Evolutionary conservation across 2,113 vertebrate species (phyloP).

Genomic region (Orycteropus afer): DNA sequence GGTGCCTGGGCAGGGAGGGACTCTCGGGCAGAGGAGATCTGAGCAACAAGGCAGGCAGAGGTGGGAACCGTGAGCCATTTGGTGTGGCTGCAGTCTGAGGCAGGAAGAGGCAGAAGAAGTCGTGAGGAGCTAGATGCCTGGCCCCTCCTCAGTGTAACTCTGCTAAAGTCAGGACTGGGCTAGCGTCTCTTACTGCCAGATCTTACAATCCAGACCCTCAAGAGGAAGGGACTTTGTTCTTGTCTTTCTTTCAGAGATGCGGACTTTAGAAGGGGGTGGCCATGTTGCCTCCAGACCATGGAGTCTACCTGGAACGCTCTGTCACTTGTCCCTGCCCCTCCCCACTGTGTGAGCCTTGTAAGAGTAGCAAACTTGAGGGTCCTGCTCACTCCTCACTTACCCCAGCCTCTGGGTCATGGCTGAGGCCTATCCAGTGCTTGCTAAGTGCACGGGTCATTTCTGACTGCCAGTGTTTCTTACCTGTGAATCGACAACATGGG

Average conservation of each 20-base stretch:
- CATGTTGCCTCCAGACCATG: background rate
- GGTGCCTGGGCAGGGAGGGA: background rate
- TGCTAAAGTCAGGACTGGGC: background rate
- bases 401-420: background rate
- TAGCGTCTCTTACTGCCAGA: background rate
- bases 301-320: no score
- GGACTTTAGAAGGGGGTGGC: background rate
- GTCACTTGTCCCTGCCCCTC: no score
- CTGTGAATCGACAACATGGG: background rate
- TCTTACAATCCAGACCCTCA: background rate
- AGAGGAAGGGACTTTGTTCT: background rate
- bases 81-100: background rate
- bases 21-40: background rate
- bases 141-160: background rate
- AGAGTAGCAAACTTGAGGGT: fast-evolving
- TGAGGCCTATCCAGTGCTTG: background rate
- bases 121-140: no score
- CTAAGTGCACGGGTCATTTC: background rate
- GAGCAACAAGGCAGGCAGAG: background rate
- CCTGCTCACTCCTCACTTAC: background rate
- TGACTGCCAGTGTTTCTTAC: background rate
- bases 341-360: no score
- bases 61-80: background rate
- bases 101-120: background rate
- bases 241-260: background rate